Evolutionary conservation across 2,888 invertebrate genomes (phyloP).

Genomic region (Mythimna loreyi): DNA sequence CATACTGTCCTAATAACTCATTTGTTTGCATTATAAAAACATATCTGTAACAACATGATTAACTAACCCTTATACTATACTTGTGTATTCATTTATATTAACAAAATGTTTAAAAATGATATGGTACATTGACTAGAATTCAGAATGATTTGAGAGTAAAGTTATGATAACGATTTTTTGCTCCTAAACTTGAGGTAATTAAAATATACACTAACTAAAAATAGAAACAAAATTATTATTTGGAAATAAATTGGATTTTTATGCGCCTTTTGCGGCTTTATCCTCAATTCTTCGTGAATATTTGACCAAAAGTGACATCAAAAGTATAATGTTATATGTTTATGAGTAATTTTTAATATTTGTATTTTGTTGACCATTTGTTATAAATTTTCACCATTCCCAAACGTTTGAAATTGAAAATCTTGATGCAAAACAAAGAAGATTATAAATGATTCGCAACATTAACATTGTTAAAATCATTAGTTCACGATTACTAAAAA

Average conservation of each 20-base stretch:
- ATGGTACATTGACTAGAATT: constrained; percentile 89
- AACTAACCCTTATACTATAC: constrained; percentile 82
- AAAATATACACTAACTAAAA: constrained; percentile 8
- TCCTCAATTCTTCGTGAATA: constrained; percentile 12
- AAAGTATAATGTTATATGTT: neutral
- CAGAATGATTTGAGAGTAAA: constrained; percentile 70
- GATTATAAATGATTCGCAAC: constrained; percentile 36
- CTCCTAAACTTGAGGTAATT: constrained; percentile 51
- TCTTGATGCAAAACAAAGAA: constrained; percentile 38
- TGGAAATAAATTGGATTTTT: constrained; percentile 12
- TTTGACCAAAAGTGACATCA: constrained; percentile 38
- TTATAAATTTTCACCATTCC: constrained; percentile 18
- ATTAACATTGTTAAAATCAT: constrained; percentile 55
- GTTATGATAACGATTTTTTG: constrained; percentile 60
- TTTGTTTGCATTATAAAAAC: constrained; percentile 89
- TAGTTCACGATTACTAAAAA: constrained; percentile 72
- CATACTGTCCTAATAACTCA: constrained; percentile 87
- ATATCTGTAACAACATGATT: constrained; percentile 89
- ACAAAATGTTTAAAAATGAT: constrained; percentile 88
- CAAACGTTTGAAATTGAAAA: constrained; percentile 35
- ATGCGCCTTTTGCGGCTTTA: constrained; percentile 7
- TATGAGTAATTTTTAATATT: constrained; percentile 8
- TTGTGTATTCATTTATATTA: constrained; percentile 75
- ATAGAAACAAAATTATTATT: constrained; percentile 27
- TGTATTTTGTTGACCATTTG: constrained; percentile 11